Conservation (phyloP, 2,113 vertebrate genomes). For the Petrocephalus zakoni region DNA sequence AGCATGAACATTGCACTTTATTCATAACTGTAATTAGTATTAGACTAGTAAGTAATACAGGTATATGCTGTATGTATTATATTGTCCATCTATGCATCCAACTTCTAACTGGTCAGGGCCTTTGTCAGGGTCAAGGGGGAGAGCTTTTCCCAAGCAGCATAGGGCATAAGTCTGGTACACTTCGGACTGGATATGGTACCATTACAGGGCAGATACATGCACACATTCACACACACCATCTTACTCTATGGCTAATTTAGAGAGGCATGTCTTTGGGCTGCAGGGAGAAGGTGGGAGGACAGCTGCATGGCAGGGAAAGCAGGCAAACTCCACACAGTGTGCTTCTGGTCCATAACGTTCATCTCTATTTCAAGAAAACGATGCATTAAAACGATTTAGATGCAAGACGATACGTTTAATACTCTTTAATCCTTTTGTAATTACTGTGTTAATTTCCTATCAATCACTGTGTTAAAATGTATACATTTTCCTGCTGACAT, state of each 20-base stretch:
- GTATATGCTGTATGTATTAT: neutral
- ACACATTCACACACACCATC: neutral
- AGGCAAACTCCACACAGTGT: neutral
- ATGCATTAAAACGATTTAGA: neutral
- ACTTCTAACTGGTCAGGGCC: neutral
- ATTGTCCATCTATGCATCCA: neutral
- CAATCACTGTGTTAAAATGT: neutral
- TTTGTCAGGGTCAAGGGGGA: neutral
- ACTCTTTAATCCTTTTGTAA: neutral
- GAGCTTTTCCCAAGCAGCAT: neutral
- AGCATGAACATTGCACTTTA: neutral
- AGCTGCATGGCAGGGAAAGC: neutral
- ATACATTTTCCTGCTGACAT: neutral
- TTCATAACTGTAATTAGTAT: neutral
- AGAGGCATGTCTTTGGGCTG: neutral
- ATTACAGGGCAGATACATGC: neutral
- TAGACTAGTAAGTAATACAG: neutral
- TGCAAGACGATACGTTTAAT: neutral
- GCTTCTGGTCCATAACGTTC: neutral
- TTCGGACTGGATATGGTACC: neutral
- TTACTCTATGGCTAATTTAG: neutral
- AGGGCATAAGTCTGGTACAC: neutral
- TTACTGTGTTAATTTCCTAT: neutral
- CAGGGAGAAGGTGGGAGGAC: neutral
- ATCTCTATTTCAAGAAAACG: neutral